Base-by-base conservation (phyloP, 2,888 invertebrate species). In the Drosophila flavopinicola region DNA sequence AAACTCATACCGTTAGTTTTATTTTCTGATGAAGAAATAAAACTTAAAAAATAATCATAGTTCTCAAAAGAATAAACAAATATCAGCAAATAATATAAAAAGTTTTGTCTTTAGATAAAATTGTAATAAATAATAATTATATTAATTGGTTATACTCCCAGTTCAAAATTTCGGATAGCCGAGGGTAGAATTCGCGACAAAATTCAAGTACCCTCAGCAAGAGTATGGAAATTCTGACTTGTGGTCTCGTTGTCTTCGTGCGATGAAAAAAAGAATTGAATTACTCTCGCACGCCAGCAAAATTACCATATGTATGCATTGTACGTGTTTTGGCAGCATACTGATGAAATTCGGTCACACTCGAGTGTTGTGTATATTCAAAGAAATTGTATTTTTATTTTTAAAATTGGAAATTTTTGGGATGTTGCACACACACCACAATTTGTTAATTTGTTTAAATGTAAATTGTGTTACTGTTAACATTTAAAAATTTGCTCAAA, bases 391-490 rank as follows among this genome's bases (percentile, higher is more conserved):
- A 74, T 60, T 64, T 77, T 67, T 73, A 68, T 76, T 79, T 76
- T 80, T 73, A 79, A 84, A 80, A 84, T 80, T 75, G 75, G 60
- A 79, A 79, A 59, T 76, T 72, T 69, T 72, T 69, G 49, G 66
- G 54, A 24, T 30, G 56, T 53, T n/a, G 54, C 27, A 54, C 54
- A 75, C 77, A 79, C 69, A 69, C 75, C 84, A 84, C 78, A 84
- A 65, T 66, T 71, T 74, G 39, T 56, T 58, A 67, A 53, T 58
- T 60, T 58, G 29, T 48, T 71, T 51, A 63, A 57, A 57, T 56
- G 51, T 54, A 54, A 61, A 60, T 63, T 63, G 63, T 59, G 38
- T 60, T 66, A 44, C 20, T 48, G 57, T 64, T 69, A 75, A 78
- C 82, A 78, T 78, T 78, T 76, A 64, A 79, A 79, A 83, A 74